These are phyloP conservation scores for Tarsius wallacei DNA, from an alignment of 2,797 vertebrate species.

Conservation along the genomic window DNA sequence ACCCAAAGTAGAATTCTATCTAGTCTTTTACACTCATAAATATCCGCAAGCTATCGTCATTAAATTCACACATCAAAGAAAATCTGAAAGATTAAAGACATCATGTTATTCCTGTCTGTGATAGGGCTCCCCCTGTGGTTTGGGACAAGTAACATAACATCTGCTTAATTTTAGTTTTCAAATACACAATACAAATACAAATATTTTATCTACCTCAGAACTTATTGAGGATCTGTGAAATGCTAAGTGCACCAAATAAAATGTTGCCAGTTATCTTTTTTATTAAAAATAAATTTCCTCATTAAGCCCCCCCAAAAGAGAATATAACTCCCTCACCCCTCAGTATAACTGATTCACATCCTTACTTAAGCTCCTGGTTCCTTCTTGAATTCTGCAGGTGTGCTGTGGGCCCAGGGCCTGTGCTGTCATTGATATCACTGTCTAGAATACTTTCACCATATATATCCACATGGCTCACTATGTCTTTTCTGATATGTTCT, in stretches of 20 bases:
- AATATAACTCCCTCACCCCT: too few species aligned
- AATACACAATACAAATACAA: constrained; percentile 60
- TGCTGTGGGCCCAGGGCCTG: background rate
- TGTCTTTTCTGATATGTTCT: background rate
- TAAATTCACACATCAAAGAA: constrained; percentile 49
- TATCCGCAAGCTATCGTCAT: constrained; percentile 18
- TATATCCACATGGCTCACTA: background rate
- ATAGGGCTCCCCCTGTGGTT: constrained; percentile 30
- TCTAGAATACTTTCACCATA: background rate
- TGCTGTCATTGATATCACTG: background rate
- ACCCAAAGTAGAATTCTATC: constrained; percentile 39
- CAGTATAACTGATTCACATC: background rate
- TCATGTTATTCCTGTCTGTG: constrained; percentile 12
- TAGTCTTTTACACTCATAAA: background rate
- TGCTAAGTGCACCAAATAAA: constrained; percentile 81
- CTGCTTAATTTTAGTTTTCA: constrained; percentile 64
- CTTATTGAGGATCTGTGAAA: constrained; percentile 85
- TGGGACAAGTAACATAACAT: constrained; percentile 11
- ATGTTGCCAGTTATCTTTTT: constrained; percentile 71
- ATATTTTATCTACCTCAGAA: constrained; percentile 85
- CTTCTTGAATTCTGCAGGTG: background rate
- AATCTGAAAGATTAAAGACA: constrained; percentile 33
- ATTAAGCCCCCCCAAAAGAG: too few species aligned
- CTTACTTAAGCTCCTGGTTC: background rate
- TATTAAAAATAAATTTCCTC: too few species aligned